Evolutionary conservation across 1,140 invertebrate genomes (phyloP), one percentile per base, ranked within the genome.

Genomic region (Eriosoma lanigerum): DNA sequence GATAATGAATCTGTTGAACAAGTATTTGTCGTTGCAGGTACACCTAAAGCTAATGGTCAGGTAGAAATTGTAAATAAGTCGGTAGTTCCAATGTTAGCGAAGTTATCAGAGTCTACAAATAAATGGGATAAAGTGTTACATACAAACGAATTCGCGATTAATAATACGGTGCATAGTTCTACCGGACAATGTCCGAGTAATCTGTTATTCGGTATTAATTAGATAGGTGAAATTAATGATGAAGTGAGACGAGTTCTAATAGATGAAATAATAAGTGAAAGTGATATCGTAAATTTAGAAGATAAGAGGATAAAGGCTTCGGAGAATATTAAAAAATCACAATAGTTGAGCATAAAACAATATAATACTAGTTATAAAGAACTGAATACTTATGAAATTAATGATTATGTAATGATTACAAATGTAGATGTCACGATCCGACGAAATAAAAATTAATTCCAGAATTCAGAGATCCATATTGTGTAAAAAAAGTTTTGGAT

Each of bases 61-160:
- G 54, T 78, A 3, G 75, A 78, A 8, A 19, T 54, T 15, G 32
- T 78, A 19, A 78, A 60, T 24, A 26, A 44, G 0, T 19, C 54
- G 3, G 29, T 52, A 19, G 15, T 17, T 8, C 56, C 56, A 13
- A 60, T 60, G 24, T 29, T 76, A 6, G 10, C 54, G 17, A 56
- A 52, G 15, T 29, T 32, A 1, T 13, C 48, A 21, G 54, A 75
- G 1, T 21, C 24, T 29, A n/a, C 50, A 46, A 81, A 6, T 81
- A 83, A 17, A 80, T 83, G 81, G 52, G 21, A 58, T 58, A 12
- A 21, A 29, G 56, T 60, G 56, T 26, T 60, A 60, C 24, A 60
- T 6, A 60, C 46, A 58, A 29, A 56, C 38, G 72, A 50, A 78
- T 70, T 78, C 24, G 44, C 81, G 5, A 52, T 83, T 1, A 84